A percentile compares a stretch with the other conserved stretches of the same genome.
These are phyloP conservation scores for Xyrauchen texanus DNA, from an alignment of 2,113 vertebrate species.

Conservation along the genomic window DNA sequence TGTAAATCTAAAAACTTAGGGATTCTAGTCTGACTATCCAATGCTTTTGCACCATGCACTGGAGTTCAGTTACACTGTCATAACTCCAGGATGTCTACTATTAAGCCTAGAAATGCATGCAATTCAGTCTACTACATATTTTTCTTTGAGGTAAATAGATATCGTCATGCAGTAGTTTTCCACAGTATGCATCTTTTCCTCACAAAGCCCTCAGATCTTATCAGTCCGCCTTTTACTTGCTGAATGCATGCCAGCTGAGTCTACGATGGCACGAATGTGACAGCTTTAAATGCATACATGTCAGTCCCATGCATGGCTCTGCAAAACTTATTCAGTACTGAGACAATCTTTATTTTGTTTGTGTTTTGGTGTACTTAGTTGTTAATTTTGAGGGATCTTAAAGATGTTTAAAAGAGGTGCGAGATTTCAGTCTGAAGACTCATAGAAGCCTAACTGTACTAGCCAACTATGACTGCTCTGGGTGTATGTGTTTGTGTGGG, in stretches of 20 bases:
- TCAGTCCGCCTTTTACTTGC: too few species aligned
- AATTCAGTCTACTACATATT: too few species aligned
- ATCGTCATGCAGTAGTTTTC: too few species aligned
- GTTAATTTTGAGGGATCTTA: not conserved
- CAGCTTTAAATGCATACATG: not conserved
- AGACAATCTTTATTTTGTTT: not conserved
- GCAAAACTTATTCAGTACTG: not conserved
- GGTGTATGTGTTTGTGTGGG: conserved; percentile 26
- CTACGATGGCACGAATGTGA: not conserved
- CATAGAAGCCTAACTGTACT: conserved; percentile 20
- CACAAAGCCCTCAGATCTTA: too few species aligned
- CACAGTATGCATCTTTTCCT: too few species aligned
- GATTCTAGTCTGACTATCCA: too few species aligned
- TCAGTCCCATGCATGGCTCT: not conserved
- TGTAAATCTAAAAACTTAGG: too few species aligned
- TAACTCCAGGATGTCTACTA: too few species aligned
- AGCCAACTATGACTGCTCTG: not conserved
- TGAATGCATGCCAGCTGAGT: not conserved
- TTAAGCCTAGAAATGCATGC: too few species aligned
- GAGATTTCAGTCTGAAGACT: conserved; percentile 7
- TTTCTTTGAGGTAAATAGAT: too few species aligned
- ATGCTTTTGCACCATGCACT: too few species aligned
- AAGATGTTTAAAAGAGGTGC: conserved; percentile 8
- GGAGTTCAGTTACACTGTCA: too few species aligned
- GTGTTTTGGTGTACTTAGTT: not conserved